These are phyloP conservation scores for Lepidothrix coronata DNA, from an alignment of 2,113 vertebrate genomes.

Conservation along the genomic window DNA sequence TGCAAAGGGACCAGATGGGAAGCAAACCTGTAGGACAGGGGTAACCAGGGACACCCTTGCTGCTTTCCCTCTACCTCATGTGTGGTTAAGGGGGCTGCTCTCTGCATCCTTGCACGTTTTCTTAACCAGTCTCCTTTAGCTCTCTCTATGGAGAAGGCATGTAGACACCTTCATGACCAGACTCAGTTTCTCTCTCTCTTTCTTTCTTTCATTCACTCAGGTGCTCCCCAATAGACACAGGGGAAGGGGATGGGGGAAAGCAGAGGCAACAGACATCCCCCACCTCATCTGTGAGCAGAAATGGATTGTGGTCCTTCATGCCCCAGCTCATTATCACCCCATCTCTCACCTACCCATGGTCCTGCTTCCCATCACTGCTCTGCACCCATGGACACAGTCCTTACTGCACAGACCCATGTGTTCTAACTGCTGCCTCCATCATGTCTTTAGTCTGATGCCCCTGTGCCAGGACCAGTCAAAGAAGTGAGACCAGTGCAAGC, in stretches of 20 bases:
- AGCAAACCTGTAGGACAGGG: not conserved
- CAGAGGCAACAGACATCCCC: not conserved
- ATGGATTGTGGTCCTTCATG: not conserved
- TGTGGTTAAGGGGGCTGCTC: not conserved
- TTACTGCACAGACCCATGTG: not conserved
- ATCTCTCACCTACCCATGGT: rapidly evolving
- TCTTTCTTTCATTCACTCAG: not conserved
- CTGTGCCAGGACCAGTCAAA: not conserved
- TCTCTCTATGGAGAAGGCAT: not conserved
- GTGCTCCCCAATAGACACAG: not conserved
- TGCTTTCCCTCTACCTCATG: rapidly evolving
- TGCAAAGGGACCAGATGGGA: not conserved
- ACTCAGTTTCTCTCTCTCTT: not conserved
- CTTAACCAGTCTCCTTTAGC: not conserved
- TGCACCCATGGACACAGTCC: not conserved
- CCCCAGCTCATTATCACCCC: not conserved
- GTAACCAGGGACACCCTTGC: not conserved
- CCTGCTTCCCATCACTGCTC: not conserved
- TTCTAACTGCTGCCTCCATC: not conserved
- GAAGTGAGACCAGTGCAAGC: not conserved
- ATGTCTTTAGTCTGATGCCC: not conserved
- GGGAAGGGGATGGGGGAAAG: not conserved
- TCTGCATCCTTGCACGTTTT: not conserved
- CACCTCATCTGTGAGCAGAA: not conserved
- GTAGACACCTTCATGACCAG: not conserved